Evolutionary conservation across 2,113 vertebrate species (phyloP).

Genomic region (Gopherus flavomarginatus): DNA sequence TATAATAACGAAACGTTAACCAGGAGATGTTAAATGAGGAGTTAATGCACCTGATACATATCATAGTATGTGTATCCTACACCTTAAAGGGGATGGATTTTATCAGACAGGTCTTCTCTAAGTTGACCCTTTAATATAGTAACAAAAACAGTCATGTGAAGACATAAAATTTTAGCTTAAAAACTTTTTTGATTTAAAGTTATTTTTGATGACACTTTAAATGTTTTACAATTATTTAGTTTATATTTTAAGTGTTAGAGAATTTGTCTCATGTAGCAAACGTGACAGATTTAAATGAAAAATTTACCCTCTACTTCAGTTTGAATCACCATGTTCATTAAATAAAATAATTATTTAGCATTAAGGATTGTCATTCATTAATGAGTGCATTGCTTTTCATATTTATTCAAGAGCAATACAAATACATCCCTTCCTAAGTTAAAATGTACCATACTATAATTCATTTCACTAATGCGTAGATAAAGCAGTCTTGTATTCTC

Average conservation of each 20-base stretch:
- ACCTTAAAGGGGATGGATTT: not conserved
- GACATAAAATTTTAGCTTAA: not conserved
- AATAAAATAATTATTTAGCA: conserved; percentile 42
- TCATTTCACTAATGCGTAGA: not conserved
- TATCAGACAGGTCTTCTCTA: not conserved
- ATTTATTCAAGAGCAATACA: not conserved
- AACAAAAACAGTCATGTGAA: not conserved
- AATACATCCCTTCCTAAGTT: not conserved
- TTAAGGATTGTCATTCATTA: not conserved
- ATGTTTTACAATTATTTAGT: too few relatives aligned
- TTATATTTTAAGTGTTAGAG: not conserved
- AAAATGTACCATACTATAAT: not conserved
- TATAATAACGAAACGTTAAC: too few relatives aligned
- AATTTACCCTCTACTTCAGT: conserved; percentile 26
- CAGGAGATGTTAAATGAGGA: too few relatives aligned
- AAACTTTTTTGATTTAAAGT: not conserved
- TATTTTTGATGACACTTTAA: too few relatives aligned
- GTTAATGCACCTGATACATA: not conserved
- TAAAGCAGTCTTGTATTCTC: not conserved
- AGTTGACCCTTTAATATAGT: not conserved
- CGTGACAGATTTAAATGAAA: conserved; percentile 13
- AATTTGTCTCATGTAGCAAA: not conserved
- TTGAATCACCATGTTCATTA: conserved; percentile 42
- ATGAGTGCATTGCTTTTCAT: not conserved
- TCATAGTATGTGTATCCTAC: not conserved